A percentile compares a stretch with the other conserved stretches of the same genome.
Evolutionary conservation across 2,797 vertebrate genomes (phyloP).

Genomic region (Poecilia picta): DNA sequence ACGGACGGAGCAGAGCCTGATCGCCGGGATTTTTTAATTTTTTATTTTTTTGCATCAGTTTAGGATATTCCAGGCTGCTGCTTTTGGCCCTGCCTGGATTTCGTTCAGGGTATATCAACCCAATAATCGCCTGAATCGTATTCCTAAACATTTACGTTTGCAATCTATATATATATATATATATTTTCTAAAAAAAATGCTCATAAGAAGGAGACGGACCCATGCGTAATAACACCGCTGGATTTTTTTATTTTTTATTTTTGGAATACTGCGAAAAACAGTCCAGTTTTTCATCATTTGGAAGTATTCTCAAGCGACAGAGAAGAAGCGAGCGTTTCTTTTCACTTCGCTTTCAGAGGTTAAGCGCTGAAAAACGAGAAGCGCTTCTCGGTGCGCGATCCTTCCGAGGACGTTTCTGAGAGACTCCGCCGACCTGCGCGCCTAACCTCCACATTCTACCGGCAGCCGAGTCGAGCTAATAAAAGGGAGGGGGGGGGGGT

Average conservation of each 20-base stretch:
- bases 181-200: constrained; percentile 28
- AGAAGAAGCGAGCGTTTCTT: constrained; percentile 55
- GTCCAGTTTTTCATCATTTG: constrained; percentile 26
- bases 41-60: constrained; percentile 43
- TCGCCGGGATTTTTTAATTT: constrained; percentile 76
- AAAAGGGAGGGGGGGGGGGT: neutral
- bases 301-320: constrained; percentile 45
- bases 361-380: constrained; percentile 55
- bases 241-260: constrained; percentile 43
- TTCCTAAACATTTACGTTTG: constrained; percentile 27
- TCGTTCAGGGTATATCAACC: constrained; percentile 58
- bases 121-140: constrained; percentile 48
- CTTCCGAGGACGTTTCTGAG: constrained; percentile 69
- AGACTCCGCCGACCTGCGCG: constrained; percentile 65
- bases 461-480: constrained; percentile 54
- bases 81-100: constrained; percentile 55
- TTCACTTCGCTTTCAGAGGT: constrained; percentile 66
- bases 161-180: constrained; percentile 20
- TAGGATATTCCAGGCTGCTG: constrained; percentile 63
- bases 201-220: constrained; percentile 56
- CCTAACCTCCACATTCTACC: constrained; percentile 57
- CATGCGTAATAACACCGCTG: constrained; percentile 74
- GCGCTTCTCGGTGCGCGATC: constrained; percentile 74
- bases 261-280: constrained; percentile 61
- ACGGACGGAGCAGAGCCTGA: constrained; percentile 73